phyloP scores from a whole-genome alignment of 2,113 vertebrate species.

The Globicephala melas region DNA sequence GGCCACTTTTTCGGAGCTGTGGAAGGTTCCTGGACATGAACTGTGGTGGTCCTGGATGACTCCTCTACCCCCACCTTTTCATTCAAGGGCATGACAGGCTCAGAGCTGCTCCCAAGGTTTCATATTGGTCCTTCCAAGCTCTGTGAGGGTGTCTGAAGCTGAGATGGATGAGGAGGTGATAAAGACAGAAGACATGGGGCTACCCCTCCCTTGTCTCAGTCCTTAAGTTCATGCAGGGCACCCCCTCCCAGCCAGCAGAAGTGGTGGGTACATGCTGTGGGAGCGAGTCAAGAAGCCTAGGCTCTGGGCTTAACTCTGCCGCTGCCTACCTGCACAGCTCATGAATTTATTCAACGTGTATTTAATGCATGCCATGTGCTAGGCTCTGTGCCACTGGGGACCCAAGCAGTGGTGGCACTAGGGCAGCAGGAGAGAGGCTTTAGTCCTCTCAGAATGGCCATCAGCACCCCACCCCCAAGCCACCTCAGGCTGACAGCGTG shows the following conservation, averaged over 20 bases:
- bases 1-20: not conserved
- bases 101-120: not conserved
- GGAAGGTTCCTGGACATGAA: not conserved
- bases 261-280: not conserved
- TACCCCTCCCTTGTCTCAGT: not conserved
- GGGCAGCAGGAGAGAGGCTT: conserved; percentile 11
- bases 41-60: not conserved
- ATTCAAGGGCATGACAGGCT: not conserved
- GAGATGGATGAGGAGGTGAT: not conserved
- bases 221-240: not conserved
- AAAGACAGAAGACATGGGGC: not conserved
- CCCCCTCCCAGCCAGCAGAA: not conserved
- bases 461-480: not conserved
- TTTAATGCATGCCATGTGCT: not conserved
- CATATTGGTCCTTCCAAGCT: not conserved
- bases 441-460: conserved; percentile 13
- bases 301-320: not conserved
- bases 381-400: conserved; percentile 2
- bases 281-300: not conserved
- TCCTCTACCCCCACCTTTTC: not conserved
- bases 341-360: not conserved
- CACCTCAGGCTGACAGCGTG: conserved; percentile 59
- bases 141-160: not conserved
- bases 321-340: not conserved
- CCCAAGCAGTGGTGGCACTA: not conserved